Conservation (phyloP, 2,888 invertebrate species). For the Dasypogon diadema region DNA sequence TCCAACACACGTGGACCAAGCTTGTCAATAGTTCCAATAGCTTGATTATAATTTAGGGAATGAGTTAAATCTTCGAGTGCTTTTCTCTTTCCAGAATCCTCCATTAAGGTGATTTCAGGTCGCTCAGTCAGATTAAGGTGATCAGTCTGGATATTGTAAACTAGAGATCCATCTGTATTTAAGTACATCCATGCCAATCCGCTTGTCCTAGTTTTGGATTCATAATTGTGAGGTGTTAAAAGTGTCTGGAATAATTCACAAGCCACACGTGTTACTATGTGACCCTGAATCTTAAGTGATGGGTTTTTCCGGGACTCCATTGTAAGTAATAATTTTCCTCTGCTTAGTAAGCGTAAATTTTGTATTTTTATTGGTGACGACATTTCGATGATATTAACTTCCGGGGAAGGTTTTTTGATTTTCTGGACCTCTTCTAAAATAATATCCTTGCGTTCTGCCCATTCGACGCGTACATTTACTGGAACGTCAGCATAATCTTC, state of each 20-base stretch:
- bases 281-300: slow-evolving; percentile 76
- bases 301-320: slow-evolving; percentile 79
- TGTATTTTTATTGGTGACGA: slow-evolving; percentile 82
- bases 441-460: slow-evolving; percentile 79
- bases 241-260: slow-evolving; percentile 86
- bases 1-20: slow-evolving; percentile 85
- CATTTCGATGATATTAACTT: slow-evolving; percentile 82
- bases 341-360: slow-evolving; percentile 80
- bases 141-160: slow-evolving; percentile 81
- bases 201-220: slow-evolving; percentile 70
- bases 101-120: slow-evolving; percentile 78
- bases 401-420: slow-evolving; percentile 80
- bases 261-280: slow-evolving; percentile 79
- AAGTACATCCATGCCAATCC: slow-evolving; percentile 85
- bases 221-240: slow-evolving; percentile 71
- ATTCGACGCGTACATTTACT: slow-evolving; percentile 77
- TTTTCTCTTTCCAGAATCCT: slow-evolving; percentile 78
- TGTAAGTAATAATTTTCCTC: slow-evolving; percentile 80
- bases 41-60: slow-evolving; percentile 72
- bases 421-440: slow-evolving; percentile 79
- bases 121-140: slow-evolving; percentile 72
- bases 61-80: slow-evolving; percentile 80
- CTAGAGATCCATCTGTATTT: slow-evolving; percentile 81
- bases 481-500: slow-evolving; percentile 76
- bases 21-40: slow-evolving; percentile 81